Evolutionary conservation across 2,113 vertebrate genomes (phyloP).

Genomic region (Anolis carolinensis): DNA sequence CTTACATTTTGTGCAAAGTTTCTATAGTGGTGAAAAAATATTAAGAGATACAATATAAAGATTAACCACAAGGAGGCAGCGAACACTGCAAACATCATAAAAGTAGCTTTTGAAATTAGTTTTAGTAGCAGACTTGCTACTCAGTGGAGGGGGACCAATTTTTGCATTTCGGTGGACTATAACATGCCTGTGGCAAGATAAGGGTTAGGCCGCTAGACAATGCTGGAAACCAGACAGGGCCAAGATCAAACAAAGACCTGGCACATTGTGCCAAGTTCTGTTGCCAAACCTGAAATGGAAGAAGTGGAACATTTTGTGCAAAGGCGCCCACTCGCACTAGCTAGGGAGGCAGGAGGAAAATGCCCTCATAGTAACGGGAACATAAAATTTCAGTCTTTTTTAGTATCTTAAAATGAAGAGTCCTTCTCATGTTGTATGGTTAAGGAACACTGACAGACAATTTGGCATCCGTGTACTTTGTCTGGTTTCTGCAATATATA

Average conservation of each 20-base stretch:
- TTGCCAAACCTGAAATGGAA: not conserved
- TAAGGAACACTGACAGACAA: not conserved
- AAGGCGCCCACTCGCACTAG: not conserved
- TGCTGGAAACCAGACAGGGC: not conserved
- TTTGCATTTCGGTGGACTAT: not conserved
- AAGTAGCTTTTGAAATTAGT: not conserved
- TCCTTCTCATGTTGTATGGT: not conserved
- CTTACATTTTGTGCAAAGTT: not conserved
- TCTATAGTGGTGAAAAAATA: not conserved
- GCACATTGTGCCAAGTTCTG: not conserved
- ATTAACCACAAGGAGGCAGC: constrained; percentile 33
- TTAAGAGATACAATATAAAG: not conserved
- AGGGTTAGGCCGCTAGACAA: not conserved
- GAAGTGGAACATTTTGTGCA: not conserved
- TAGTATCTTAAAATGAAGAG: not conserved
- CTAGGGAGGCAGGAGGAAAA: not conserved
- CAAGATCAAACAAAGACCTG: not conserved
- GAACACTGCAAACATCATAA: not conserved
- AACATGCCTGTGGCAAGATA: not conserved
- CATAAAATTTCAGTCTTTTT: not conserved
- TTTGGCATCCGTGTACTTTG: not conserved
- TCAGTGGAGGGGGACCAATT: not conserved
- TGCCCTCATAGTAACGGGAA: not conserved
- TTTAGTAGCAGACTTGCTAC: not conserved
- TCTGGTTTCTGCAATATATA: not conserved